These are phyloP conservation scores for Zapornia atra DNA, from an alignment of 2,113 vertebrate species.

Conservation along the genomic window DNA sequence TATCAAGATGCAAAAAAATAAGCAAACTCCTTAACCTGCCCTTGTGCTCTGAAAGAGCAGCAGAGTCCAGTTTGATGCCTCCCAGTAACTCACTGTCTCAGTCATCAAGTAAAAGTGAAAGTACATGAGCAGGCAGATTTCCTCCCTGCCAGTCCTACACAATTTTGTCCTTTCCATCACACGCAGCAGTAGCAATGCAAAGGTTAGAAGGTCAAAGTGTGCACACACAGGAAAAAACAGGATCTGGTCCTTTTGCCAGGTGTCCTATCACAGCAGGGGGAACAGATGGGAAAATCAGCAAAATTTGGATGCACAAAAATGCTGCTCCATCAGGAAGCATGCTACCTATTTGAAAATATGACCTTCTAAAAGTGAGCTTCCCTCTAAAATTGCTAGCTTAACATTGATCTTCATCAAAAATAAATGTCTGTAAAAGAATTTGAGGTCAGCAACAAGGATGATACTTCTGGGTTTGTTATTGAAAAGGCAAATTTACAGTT, in stretches of 20 bases:
- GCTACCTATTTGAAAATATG: not conserved
- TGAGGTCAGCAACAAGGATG: not conserved
- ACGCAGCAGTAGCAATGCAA: not conserved
- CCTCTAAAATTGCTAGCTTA: not conserved
- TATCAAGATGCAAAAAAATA: not conserved
- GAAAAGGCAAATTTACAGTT: slow-evolving; percentile 43
- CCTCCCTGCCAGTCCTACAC: not conserved
- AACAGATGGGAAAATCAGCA: slow-evolving; percentile 49
- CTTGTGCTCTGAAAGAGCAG: not conserved
- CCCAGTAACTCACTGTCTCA: not conserved
- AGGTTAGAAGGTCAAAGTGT: not conserved
- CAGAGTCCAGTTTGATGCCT: not conserved
- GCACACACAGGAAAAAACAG: not conserved
- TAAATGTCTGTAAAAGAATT: not conserved
- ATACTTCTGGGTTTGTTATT: not conserved
- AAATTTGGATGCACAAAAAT: not conserved
- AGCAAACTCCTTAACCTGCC: not conserved
- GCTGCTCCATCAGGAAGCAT: not conserved
- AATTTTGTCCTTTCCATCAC: not conserved
- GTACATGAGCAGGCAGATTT: not conserved
- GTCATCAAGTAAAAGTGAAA: not conserved
- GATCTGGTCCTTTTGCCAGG: not conserved
- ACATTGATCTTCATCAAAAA: not conserved
- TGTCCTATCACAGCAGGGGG: slow-evolving; percentile 11
- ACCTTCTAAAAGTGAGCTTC: not conserved